Conservation (phyloP, 2,888 invertebrate species). For the Marronus borbonicus region DNA sequence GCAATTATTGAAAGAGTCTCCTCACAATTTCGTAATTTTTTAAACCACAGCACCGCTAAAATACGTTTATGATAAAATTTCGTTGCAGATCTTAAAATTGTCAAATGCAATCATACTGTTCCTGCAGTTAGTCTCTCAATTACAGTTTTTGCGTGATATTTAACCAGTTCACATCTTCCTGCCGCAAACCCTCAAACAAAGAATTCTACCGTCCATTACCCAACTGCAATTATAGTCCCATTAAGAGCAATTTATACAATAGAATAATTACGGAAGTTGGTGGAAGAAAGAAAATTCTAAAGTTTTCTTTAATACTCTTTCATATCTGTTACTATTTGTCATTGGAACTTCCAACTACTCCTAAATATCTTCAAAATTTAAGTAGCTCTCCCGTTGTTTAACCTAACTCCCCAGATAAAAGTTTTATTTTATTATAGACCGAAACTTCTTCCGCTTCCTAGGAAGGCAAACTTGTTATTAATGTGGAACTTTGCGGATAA, state of each 20-base stretch:
- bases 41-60: too few species aligned
- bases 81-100: too few species aligned
- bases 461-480: constrained; percentile 44
- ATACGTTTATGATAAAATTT: too few species aligned
- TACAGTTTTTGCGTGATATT: too few species aligned
- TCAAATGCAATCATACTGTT: too few species aligned
- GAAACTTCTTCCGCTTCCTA: constrained; percentile 27
- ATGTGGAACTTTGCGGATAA: constrained; percentile 44
- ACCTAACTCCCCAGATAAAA: constrained; percentile 34
- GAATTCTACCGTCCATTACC: constrained; percentile 9
- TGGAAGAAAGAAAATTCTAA: constrained; percentile 20
- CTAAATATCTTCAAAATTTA: constrained; percentile 41
- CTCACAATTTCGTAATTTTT: too few species aligned
- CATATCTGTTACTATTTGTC: constrained; percentile 34
- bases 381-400: constrained; percentile 25
- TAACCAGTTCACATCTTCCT: too few species aligned
- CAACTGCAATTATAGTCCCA: constrained; percentile 7
- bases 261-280: constrained; percentile 9
- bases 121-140: too few species aligned
- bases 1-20: too few species aligned
- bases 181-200: background rate
- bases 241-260: background rate
- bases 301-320: constrained; percentile 17
- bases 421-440: constrained; percentile 39
- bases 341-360: constrained; percentile 11